These are phyloP conservation scores for Phlogophora meticulosa DNA, from an alignment of 2,888 invertebrate species.

Conservation along the genomic window DNA sequence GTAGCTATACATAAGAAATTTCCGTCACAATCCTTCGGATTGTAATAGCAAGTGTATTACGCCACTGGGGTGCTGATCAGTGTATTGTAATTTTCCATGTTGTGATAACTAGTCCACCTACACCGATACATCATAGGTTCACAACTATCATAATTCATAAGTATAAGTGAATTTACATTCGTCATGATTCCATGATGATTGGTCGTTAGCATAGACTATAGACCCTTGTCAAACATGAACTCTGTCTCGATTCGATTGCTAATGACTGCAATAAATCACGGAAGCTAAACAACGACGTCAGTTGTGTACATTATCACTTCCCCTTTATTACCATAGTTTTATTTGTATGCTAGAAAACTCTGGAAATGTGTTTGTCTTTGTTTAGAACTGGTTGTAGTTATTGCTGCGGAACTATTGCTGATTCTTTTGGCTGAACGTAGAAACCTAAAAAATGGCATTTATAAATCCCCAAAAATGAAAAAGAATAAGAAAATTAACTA, in stretches of 20 bases:
- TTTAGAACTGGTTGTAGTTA: not conserved
- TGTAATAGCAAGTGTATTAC: too few species aligned
- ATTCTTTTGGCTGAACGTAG: not conserved
- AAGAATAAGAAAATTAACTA: not conserved
- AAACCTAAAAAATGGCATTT: not conserved
- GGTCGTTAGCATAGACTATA: conserved; percentile 37
- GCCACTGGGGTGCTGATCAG: not conserved
- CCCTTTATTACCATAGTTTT: conserved; percentile 49
- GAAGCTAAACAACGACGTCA: conserved; percentile 75
- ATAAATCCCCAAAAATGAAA: not conserved
- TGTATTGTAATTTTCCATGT: conserved; percentile 46
- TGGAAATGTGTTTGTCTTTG: conserved; percentile 25
- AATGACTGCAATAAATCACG: conserved; percentile 75
- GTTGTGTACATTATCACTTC: conserved; percentile 64
- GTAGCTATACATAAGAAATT: too few species aligned
- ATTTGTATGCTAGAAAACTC: conserved; percentile 33
- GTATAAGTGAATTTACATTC: conserved; percentile 48
- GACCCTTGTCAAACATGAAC: conserved; percentile 56
- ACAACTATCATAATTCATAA: conserved; percentile 30
- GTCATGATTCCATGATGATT: conserved; percentile 54
- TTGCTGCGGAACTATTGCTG: conserved; percentile 11
- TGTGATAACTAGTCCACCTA: conserved; percentile 36
- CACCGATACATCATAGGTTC: conserved; percentile 15
- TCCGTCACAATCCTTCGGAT: too few species aligned
- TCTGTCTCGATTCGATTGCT: conserved; percentile 59